Conservation (phyloP, 2,797 vertebrate species). For the Acrocephalus scirpaceus region DNA sequence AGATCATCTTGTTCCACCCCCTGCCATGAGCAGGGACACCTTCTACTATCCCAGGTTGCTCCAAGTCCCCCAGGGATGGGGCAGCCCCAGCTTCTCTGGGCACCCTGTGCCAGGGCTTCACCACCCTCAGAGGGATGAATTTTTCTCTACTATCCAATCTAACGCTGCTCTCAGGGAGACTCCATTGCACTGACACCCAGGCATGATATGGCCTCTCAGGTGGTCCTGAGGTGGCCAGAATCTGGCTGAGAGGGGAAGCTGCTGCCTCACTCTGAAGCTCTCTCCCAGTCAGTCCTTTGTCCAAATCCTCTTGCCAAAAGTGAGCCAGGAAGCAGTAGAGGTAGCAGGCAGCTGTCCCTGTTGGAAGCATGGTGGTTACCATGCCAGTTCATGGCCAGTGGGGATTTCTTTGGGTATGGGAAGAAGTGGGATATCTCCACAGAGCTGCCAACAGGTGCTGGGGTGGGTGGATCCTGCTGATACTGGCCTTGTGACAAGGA, state of each 20-base stretch:
- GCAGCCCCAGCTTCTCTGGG: neutral
- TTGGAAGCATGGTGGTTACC: neutral
- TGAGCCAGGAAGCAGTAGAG: neutral
- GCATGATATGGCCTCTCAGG: neutral
- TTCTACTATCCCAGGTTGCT: accelerated
- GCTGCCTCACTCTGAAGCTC: neutral
- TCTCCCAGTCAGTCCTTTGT: neutral
- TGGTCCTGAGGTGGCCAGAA: neutral
- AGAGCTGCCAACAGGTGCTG: accelerated
- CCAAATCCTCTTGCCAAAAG: neutral
- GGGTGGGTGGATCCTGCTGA: neutral
- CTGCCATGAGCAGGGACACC: neutral
- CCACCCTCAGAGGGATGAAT: neutral
- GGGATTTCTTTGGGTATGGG: neutral
- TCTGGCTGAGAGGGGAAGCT: neutral
- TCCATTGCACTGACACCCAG: accelerated
- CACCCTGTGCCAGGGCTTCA: neutral
- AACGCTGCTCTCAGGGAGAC: neutral
- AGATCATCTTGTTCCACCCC: accelerated
- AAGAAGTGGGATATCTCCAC: neutral
- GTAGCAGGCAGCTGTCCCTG: neutral
- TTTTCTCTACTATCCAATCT: neutral
- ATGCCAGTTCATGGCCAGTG: neutral
- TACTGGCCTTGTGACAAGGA: accelerated
- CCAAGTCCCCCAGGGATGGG: neutral